These are phyloP conservation scores for Acropternis orthonyx DNA, from an alignment of 2,797 vertebrate species.

Conservation along the genomic window DNA sequence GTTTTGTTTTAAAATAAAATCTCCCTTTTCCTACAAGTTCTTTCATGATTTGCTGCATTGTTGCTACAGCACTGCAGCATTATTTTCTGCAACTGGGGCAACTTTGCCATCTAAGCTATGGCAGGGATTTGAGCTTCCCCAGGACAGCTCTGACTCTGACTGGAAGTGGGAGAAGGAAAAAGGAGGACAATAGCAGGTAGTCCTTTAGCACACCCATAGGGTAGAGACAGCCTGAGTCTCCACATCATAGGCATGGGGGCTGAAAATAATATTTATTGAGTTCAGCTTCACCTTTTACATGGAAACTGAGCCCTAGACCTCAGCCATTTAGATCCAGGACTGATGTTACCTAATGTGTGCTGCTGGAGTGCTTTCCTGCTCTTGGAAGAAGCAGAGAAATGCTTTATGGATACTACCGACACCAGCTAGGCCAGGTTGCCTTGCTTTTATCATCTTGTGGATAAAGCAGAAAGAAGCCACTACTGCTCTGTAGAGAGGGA, in stretches of 20 bases:
- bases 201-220: fast-evolving
- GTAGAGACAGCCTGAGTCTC: background rate
- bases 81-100: background rate
- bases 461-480: background rate
- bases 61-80: background rate
- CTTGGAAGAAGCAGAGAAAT: background rate
- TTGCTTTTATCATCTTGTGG: background rate
- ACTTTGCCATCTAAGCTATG: background rate
- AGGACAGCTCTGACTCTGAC: background rate
- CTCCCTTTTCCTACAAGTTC: background rate
- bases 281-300: background rate
- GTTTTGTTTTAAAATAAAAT: background rate
- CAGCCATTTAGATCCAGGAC: background rate
- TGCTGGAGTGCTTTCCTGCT: background rate
- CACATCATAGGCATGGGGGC: fast-evolving
- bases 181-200: background rate
- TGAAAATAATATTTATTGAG: background rate
- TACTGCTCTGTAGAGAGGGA: background rate
- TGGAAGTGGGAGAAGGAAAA: background rate
- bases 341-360: background rate
- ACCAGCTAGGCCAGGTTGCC: background rate
- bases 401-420: background rate
- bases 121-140: background rate
- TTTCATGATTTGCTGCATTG: background rate
- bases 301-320: background rate